phyloP scores from a whole-genome alignment of 2,888 invertebrate genomes.

The Venusia cambrica region DNA sequence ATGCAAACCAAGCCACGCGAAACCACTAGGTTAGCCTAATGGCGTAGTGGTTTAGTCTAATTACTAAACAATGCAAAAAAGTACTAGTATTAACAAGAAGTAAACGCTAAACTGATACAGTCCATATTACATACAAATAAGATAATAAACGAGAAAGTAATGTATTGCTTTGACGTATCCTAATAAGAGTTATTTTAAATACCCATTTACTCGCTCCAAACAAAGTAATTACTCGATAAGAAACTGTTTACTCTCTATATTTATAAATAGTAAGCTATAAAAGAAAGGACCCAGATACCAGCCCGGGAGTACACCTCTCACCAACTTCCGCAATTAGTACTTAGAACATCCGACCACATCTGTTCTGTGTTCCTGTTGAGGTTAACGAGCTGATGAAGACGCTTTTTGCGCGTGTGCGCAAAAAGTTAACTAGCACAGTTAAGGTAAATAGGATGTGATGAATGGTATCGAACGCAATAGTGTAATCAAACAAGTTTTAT shows the following conservation, averaged over 20 bases:
- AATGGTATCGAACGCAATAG: constrained; percentile 12
- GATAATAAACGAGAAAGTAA: too few relatives aligned
- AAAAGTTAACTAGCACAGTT: constrained; percentile 11
- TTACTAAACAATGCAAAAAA: too few relatives aligned
- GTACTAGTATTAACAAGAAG: too few relatives aligned
- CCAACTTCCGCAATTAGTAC: constrained; percentile 61
- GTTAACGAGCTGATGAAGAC: constrained; percentile 55
- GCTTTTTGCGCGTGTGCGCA: constrained; percentile 31
- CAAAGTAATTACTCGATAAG: not conserved
- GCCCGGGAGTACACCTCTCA: constrained; percentile 28
- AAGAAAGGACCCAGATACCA: constrained; percentile 31
- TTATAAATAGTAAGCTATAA: constrained; percentile 25
- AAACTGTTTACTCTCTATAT: constrained; percentile 1
- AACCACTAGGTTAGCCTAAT: constrained; percentile 3
- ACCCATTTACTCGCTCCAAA: too few relatives aligned
- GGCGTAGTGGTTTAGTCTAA: too few relatives aligned
- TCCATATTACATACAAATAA: too few relatives aligned
- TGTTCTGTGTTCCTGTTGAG: constrained; percentile 52
- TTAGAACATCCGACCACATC: constrained; percentile 50
- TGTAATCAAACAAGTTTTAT: not conserved
- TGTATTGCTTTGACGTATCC: too few relatives aligned
- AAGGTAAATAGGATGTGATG: constrained; percentile 11
- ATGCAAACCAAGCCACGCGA: constrained; percentile 7
- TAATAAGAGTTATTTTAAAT: too few relatives aligned
- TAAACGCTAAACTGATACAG: too few relatives aligned